phyloP scores from a whole-genome alignment of 2,113 vertebrate species.

The Ammodytes dubius region DNA sequence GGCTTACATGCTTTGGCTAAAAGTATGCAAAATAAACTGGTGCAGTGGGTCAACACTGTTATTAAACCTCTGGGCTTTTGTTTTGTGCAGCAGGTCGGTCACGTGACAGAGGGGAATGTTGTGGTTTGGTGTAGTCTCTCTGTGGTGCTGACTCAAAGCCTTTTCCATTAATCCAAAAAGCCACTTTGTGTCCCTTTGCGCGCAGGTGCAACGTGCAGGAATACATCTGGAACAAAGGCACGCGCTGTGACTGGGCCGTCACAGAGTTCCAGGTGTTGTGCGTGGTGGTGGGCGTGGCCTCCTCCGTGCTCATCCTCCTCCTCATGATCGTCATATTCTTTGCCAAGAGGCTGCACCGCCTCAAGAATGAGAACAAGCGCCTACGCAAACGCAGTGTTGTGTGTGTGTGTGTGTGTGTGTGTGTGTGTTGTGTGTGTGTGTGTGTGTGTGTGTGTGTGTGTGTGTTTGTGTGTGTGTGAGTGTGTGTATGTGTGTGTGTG shows the following conservation, averaged over 20 bases:
- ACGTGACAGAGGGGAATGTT: neutral
- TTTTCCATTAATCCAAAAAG: neutral
- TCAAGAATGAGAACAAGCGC: conserved; percentile 94
- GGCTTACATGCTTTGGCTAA: conserved; percentile 18
- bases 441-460: neutral
- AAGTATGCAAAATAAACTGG: conserved; percentile 18
- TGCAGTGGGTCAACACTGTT: neutral
- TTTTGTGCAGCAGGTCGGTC: conserved; percentile 3
- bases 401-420: conserved; percentile 1
- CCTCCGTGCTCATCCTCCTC: conserved; percentile 91
- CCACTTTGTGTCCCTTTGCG: conserved; percentile 6
- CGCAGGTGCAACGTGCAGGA: conserved; percentile 95
- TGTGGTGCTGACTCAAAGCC: neutral
- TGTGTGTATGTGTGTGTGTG: conserved; percentile 18
- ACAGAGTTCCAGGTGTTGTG: conserved; percentile 99
- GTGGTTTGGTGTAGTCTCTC: no score
- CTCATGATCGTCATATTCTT: conserved; percentile 99
- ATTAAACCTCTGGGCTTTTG: conserved; percentile 16
- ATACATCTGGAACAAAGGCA: conserved; percentile 98
- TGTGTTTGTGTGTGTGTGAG: neutral
- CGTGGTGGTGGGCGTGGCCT: conserved; percentile 90
- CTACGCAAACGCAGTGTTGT: conserved; percentile 92
- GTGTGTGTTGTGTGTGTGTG: conserved; percentile 79
- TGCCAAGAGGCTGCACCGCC: conserved; percentile 95
- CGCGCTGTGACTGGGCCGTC: conserved; percentile 93